Percentiles rank a stretch among this genome's conserved stretches.
These are phyloP conservation scores for Polymixis lichenea DNA, from an alignment of 2,888 invertebrate genomes.

Conservation along the genomic window DNA sequence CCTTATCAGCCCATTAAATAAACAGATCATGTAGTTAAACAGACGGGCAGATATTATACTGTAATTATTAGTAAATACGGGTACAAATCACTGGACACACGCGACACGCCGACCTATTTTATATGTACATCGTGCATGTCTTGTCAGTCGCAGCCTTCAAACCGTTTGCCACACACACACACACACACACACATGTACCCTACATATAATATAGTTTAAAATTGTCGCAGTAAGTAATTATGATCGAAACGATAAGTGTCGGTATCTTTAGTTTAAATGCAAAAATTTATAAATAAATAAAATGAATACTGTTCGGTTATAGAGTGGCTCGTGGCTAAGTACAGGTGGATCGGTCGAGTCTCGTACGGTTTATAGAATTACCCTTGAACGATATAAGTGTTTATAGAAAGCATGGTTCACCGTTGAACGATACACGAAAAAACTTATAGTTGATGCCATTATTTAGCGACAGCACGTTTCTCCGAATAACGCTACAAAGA, in stretches of 20 bases:
- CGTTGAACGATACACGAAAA: no score
- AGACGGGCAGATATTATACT: slow-evolving; percentile 48
- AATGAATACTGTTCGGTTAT: not conserved
- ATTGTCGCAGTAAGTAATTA: slow-evolving; percentile 39
- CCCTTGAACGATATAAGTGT: no score
- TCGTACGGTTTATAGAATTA: no score
- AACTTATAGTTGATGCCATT: no score
- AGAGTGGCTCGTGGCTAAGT: no score
- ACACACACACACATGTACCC: no score
- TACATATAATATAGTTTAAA: slow-evolving; percentile 32
- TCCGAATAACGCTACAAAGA: no score
- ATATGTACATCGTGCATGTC: slow-evolving; percentile 69
- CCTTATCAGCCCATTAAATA: slow-evolving; percentile 48
- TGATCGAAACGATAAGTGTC: slow-evolving; percentile 8
- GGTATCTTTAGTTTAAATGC: slow-evolving; percentile 1
- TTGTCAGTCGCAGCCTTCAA: slow-evolving; percentile 69
- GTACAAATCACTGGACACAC: slow-evolving; percentile 57
- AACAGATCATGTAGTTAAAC: slow-evolving; percentile 49
- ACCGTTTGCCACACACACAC: slow-evolving; percentile 42
- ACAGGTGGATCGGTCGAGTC: no score
- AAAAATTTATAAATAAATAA: not conserved
- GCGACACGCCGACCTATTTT: slow-evolving; percentile 63
- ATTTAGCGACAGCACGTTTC: no score
- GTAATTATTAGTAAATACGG: slow-evolving; percentile 58
- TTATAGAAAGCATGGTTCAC: no score